Conservation (phyloP, 35 echinoderm and acorn worm species). For the Stichopus chloronotus region DNA sequence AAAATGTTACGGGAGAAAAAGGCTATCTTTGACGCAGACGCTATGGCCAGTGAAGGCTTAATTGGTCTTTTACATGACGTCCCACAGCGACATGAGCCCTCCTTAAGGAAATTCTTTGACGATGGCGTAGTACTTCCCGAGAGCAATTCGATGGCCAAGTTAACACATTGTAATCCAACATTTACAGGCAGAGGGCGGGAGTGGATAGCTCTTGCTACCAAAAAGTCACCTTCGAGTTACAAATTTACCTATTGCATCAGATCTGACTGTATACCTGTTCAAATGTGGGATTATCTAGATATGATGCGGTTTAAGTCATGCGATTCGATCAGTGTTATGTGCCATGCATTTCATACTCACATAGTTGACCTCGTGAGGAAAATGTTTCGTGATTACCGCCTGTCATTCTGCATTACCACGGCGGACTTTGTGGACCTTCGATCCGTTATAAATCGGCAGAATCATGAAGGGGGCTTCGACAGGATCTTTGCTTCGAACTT, state of each 20-base stretch:
- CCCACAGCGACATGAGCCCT: conserved; percentile 19
- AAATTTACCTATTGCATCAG: conserved; percentile 47
- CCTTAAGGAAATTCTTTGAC: conserved; percentile 57
- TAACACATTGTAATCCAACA: conserved; percentile 65
- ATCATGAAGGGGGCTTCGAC: conserved; percentile 42
- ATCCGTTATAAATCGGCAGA: neutral
- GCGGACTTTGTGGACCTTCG: conserved; percentile 54
- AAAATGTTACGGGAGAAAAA: conserved; percentile 47
- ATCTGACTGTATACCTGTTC: conserved; percentile 48
- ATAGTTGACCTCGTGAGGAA: neutral
- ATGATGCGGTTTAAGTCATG: neutral
- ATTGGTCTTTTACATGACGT: neutral
- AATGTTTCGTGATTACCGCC: conserved; percentile 30
- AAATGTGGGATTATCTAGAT: conserved; percentile 71
- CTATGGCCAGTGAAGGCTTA: neutral
- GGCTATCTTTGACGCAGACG: conserved; percentile 1
- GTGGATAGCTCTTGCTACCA: too few relatives aligned
- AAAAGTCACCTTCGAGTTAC: conserved; percentile 2
- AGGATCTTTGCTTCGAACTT: conserved; percentile 73
- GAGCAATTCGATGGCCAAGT: neutral
- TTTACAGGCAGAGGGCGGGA: conserved; percentile 45
- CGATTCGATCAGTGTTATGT: conserved; percentile 37
- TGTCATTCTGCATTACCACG: conserved; percentile 29
- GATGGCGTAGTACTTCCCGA: conserved; percentile 53
- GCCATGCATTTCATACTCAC: conserved; percentile 26